These are phyloP conservation scores for Hylia prasina DNA, from an alignment of 2,113 vertebrate species.

Conservation along the genomic window DNA sequence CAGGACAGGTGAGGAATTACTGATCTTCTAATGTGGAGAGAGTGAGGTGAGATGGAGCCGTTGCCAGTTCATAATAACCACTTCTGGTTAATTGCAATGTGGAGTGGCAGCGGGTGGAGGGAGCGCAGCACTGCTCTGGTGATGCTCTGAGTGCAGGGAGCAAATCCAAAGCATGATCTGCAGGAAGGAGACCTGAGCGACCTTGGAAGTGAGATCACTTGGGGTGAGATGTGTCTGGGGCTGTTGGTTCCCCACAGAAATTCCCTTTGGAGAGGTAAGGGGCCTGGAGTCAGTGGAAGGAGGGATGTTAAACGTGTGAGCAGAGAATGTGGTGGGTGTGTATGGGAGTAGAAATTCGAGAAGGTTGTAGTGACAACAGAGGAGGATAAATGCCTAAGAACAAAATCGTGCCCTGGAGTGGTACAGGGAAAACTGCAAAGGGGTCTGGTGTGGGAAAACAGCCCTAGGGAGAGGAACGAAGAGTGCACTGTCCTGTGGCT, in stretches of 20 bases:
- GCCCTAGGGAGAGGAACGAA: neutral
- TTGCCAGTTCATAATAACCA: neutral
- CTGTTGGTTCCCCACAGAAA: neutral
- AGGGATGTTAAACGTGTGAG: neutral
- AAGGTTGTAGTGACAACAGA: neutral
- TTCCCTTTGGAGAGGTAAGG: rapidly evolving
- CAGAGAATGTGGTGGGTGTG: rapidly evolving
- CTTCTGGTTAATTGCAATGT: neutral
- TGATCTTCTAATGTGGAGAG: neutral
- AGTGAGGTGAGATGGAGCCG: neutral
- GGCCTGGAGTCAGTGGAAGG: neutral
- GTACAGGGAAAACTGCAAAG: neutral
- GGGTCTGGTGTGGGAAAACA: neutral
- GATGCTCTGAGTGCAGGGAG: neutral
- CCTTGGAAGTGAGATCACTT: neutral
- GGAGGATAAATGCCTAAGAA: neutral
- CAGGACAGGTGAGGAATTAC: neutral
- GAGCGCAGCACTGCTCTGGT: neutral
- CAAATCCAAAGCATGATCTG: neutral
- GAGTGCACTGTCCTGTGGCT: neutral
- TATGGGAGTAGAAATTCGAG: rapidly evolving
- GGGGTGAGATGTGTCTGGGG: neutral
- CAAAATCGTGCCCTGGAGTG: rapidly evolving
- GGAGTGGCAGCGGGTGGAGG: rapidly evolving
- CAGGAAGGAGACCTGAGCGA: neutral